Percentiles rank a stretch among this genome's conserved stretches.
Evolutionary conservation across 1,140 invertebrate species (phyloP).

Genomic region (Papilio polytes): DNA sequence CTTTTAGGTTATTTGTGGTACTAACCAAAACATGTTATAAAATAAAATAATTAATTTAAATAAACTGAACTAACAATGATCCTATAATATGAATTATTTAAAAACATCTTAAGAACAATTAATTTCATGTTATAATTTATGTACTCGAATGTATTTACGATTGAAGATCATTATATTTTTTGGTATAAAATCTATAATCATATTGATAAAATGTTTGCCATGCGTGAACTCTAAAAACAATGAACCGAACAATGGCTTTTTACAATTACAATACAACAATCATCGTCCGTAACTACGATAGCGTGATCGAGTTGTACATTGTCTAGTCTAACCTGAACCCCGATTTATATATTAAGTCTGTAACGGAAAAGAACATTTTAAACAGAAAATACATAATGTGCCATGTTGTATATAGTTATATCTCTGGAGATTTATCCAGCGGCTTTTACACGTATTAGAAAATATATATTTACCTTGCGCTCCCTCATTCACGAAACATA

Average conservation of each 20-base stretch:
- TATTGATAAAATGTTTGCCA: background rate
- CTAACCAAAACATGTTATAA: too few species aligned
- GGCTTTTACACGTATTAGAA: background rate
- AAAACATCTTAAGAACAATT: too few species aligned
- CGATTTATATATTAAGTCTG: background rate
- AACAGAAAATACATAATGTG: background rate
- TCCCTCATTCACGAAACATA: slow-evolving; percentile 10
- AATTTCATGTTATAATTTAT: too few species aligned
- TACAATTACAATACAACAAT: background rate
- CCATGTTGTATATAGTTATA: background rate
- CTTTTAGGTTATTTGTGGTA: background rate
- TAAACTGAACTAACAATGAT: background rate
- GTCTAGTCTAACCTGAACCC: background rate
- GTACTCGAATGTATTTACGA: too few species aligned
- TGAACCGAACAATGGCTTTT: background rate
- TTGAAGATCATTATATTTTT: too few species aligned
- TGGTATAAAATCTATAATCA: too few species aligned
- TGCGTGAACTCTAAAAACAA: background rate
- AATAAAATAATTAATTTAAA: too few species aligned
- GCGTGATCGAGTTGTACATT: background rate
- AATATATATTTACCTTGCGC: slow-evolving; percentile 30
- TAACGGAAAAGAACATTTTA: background rate
- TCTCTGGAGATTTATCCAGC: background rate
- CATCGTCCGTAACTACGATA: background rate
- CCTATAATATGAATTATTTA: background rate